phyloP scores from a whole-genome alignment of 1,140 invertebrate species.

The Drosophila kepulauana region DNA sequence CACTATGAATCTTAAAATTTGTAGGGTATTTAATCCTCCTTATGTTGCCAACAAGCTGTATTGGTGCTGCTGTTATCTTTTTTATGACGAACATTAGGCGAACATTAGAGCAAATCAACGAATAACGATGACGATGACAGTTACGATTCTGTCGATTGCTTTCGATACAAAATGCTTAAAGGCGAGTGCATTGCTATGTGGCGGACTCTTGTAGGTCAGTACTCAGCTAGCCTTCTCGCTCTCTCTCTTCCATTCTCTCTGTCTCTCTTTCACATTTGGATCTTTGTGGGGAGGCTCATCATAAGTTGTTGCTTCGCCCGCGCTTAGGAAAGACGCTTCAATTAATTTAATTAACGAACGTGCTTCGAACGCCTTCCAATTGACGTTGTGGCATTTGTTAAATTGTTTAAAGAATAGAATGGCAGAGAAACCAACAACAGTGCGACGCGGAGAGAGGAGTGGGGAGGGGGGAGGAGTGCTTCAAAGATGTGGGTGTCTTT shows the following conservation, averaged over 20 bases:
- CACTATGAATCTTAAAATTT: background rate
- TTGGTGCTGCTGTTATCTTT: slow-evolving; percentile 17
- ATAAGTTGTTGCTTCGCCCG: slow-evolving; percentile 21
- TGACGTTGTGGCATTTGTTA: slow-evolving; percentile 50
- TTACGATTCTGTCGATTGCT: slow-evolving; percentile 29
- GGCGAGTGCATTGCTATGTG: slow-evolving; percentile 27
- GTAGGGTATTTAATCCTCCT: slow-evolving; percentile 7
- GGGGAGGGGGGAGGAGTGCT: background rate
- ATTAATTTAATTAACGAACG: slow-evolving; percentile 57
- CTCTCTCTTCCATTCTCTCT: too few relatives aligned
- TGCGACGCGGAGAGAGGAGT: background rate
- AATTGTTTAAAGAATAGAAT: slow-evolving; percentile 49
- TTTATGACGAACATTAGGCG: slow-evolving; percentile 40
- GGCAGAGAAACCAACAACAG: background rate
- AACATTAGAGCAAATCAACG: slow-evolving; percentile 42
- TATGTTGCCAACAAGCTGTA: background rate
- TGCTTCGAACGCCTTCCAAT: slow-evolving; percentile 49
- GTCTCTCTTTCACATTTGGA: too few relatives aligned
- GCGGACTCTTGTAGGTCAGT: slow-evolving; percentile 34
- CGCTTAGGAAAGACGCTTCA: slow-evolving; percentile 26
- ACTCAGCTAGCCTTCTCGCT: too few relatives aligned
- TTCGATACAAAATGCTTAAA: slow-evolving; percentile 27
- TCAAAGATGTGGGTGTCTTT: slow-evolving; percentile 35
- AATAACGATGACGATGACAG: slow-evolving; percentile 29
- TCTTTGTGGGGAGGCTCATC: slow-evolving; percentile 2